A percentile compares a stretch with the other conserved stretches of the same genome.
These are phyloP conservation scores for Tenthredo mesomela DNA, from an alignment of 2,888 invertebrate genomes.

Conservation along the genomic window DNA sequence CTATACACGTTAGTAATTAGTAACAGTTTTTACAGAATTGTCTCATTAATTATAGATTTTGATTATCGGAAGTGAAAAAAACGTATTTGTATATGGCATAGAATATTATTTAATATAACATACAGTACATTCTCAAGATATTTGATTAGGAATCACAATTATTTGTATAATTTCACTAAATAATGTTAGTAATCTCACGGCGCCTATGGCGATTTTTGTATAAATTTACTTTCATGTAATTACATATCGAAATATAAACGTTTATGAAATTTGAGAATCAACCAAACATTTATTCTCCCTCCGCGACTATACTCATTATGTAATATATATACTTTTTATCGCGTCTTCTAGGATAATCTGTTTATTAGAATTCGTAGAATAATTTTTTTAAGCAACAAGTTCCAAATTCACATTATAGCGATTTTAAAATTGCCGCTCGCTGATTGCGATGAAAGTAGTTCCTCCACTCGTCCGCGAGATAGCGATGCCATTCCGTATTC, in stretches of 20 bases:
- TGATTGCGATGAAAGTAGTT: not conserved
- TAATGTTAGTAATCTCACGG: not conserved
- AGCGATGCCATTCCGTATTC: no score
- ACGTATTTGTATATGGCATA: not conserved
- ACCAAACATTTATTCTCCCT: not conserved
- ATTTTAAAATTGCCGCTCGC: no score
- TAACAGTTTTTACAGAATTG: not conserved
- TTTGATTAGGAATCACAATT: not conserved
- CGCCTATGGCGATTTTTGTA: conserved; percentile 12
- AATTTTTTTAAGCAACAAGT: not conserved
- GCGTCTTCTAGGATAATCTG: not conserved
- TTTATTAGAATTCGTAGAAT: not conserved
- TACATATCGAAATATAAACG: not conserved
- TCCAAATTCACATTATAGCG: no score
- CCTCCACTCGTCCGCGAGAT: not conserved
- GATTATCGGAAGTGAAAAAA: not conserved
- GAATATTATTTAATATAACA: not conserved
- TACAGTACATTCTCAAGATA: not conserved
- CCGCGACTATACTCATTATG: no score
- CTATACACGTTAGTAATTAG: not conserved
- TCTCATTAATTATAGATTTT: not conserved
- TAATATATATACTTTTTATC: not conserved
- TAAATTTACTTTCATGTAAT: not conserved
- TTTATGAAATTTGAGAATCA: not conserved
- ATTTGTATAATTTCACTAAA: not conserved